phyloP scores from a whole-genome alignment of 2,113 vertebrate genomes.

The Elgaria multicarinata region DNA sequence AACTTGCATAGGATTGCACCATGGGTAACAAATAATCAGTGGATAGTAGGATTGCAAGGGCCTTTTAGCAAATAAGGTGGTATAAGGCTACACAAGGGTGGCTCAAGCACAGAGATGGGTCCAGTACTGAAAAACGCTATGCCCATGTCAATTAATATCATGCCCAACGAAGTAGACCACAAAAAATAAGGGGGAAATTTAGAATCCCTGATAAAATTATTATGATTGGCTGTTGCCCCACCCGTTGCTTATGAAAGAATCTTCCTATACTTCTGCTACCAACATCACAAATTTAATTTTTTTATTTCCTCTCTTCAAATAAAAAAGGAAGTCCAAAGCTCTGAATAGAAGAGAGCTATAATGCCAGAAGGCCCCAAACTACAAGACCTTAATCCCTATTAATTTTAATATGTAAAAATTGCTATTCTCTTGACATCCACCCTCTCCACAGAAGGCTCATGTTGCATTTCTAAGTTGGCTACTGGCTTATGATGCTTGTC shows the following conservation, averaged over 20 bases:
- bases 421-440: background rate
- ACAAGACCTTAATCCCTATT: conserved; percentile 1
- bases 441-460: background rate
- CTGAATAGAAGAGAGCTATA: background rate
- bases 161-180: background rate
- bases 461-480: conserved; percentile 1
- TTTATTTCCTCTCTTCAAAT: background rate
- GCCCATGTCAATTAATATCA: conserved; percentile 39
- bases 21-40: background rate
- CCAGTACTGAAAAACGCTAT: background rate
- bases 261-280: background rate
- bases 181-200: conserved; percentile 20
- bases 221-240: conserved; percentile 10
- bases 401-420: conserved; percentile 1
- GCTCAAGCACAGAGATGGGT: background rate
- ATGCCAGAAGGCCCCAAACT: background rate
- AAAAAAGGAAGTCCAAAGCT: conserved; percentile 7
- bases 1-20: too few relatives aligned
- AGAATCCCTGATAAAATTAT: conserved; percentile 18
- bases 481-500: background rate
- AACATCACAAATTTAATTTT: conserved; percentile 21
- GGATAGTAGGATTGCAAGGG: background rate
- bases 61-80: background rate
- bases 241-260: conserved; percentile 11
- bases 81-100: background rate